A percentile compares a stretch with the other conserved stretches of the same genome.
phyloP scores from a whole-genome alignment of 2,113 vertebrate genomes.

The Cichladusa arquata region DNA sequence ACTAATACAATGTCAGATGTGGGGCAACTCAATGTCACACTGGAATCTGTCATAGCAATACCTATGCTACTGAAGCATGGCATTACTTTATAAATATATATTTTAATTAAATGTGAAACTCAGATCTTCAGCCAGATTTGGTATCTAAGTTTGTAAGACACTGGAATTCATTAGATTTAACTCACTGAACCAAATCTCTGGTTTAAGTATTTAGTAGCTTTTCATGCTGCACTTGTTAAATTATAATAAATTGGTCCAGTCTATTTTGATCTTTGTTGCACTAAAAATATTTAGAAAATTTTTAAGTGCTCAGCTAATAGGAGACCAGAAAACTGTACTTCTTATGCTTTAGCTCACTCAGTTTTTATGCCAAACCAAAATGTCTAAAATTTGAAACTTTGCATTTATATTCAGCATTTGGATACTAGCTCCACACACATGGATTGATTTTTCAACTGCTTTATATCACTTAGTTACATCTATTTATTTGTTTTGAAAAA shows the following conservation, averaged over 20 bases:
- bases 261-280: background rate
- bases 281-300: background rate
- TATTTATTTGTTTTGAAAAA: background rate
- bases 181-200: background rate
- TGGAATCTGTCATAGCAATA: background rate
- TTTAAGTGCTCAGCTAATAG: background rate
- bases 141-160: background rate
- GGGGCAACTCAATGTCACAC: background rate
- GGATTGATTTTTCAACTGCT: background rate
- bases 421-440: background rate
- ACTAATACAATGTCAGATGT: background rate
- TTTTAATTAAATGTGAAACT: background rate
- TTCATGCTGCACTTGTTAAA: background rate
- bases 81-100: background rate
- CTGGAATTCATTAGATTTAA: background rate
- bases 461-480: background rate
- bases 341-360: background rate
- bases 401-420: background rate
- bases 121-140: background rate
- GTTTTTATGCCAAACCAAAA: background rate
- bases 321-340: background rate
- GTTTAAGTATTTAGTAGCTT: background rate
- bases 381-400: background rate
- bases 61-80: background rate
- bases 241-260: background rate